Conservation (phyloP, 2,113 vertebrate species). For the Microtus richardsoni region DNA sequence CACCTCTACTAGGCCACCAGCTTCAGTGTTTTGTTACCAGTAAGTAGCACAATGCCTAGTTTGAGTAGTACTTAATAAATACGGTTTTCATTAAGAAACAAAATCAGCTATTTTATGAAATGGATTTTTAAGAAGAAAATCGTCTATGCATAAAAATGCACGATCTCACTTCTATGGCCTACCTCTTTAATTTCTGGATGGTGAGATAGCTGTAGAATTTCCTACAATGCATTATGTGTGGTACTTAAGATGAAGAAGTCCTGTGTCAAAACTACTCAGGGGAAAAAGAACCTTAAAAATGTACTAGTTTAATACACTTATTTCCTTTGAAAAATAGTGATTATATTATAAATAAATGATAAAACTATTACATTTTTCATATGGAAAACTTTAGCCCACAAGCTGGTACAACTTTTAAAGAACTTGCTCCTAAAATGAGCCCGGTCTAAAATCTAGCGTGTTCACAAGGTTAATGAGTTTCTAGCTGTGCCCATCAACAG, state of each 20-base stretch:
- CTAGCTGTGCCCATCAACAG: not conserved
- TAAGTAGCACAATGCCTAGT: not conserved
- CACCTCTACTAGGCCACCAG: not conserved
- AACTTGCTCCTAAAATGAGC: not conserved
- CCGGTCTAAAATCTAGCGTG: not conserved
- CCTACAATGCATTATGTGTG: not conserved
- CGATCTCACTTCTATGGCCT: not conserved
- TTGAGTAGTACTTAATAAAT: not conserved
- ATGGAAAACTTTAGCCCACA: slow-evolving; percentile 8
- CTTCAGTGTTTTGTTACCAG: not conserved
- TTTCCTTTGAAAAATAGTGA: not conserved
- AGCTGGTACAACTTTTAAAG: slow-evolving; percentile 35
- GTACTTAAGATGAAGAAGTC: not conserved
- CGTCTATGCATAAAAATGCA: not conserved
- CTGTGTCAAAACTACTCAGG: not conserved
- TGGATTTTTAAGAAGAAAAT: slow-evolving; percentile 24
- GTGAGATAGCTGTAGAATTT: not conserved
- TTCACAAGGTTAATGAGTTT: not conserved
- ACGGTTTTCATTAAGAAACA: not conserved
- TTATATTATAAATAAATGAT: not conserved
- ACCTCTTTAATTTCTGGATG: slow-evolving; percentile 6
- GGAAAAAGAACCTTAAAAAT: slow-evolving; percentile 33
- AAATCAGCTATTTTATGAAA: not conserved
- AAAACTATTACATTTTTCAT: slow-evolving; percentile 36
- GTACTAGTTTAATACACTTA: not conserved